Conservation (phyloP, 2,888 invertebrate species). For the Lasioglossum malachurum region DNA sequence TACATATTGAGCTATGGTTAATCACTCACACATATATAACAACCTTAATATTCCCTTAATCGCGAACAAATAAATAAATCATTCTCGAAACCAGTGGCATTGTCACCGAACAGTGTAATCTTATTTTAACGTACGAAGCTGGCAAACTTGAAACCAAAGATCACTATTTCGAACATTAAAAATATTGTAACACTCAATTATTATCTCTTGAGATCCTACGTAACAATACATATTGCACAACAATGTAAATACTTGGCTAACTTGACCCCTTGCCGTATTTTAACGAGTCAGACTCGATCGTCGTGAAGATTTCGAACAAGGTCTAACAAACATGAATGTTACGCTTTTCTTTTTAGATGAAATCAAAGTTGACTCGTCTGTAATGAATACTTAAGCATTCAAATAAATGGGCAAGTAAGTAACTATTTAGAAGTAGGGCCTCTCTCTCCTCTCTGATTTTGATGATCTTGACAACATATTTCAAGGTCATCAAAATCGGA, state of each 20-base stretch:
- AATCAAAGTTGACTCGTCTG: no score
- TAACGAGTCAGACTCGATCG: no score
- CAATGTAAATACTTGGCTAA: not conserved
- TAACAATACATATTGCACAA: not conserved
- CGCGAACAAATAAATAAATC: not conserved
- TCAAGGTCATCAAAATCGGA: no score
- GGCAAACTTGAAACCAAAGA: not conserved
- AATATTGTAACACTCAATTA: not conserved
- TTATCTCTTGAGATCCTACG: not conserved
- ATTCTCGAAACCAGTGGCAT: not conserved
- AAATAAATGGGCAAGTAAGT: no score
- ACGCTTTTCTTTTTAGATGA: no score
- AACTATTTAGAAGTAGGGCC: no score
- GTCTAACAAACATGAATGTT: no score
- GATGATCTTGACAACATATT: no score
- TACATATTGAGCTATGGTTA: constrained; percentile 7
- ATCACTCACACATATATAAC: not conserved
- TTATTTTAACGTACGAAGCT: not conserved
- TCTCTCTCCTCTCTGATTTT: no score
- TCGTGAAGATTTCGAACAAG: no score
- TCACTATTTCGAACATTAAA: not conserved
- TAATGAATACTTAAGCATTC: no score
- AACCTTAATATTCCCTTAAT: not conserved
- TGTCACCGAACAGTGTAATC: not conserved
- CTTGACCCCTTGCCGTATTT: not conserved